Base-by-base conservation (phyloP, 1,140 invertebrate species). In the Bilobella aurantiaca region DNA sequence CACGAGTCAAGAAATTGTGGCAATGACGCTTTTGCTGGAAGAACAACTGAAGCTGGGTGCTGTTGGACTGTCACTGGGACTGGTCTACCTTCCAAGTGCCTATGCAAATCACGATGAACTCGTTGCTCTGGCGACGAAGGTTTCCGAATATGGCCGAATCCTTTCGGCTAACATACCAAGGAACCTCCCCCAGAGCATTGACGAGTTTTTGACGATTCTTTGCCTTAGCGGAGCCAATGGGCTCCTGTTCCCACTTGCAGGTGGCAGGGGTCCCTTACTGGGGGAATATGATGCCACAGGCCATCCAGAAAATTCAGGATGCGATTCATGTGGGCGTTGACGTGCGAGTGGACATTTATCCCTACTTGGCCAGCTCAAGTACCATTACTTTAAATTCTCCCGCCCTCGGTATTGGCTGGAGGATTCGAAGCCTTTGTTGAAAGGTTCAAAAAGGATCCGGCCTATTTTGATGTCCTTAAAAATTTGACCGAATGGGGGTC, bases 331-430 rank as follows among this genome's bases (percentile, higher is more conserved):
- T 68, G 31, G 58, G 58, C 1, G 65, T 71, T 49, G 69, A 71
- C 34, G 58, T 71, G 21, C 56, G 62, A 12, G 64, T 71, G 16
- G 69, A 71, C 29, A 71, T 71, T 66, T 71, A 71, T 42, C 69
- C 69, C 1, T 71, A 71, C 47, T 30, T 68, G 5, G 69, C 69
- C 16, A 66, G 69, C 2, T 68, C 66, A 1, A 60, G 42, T 14
- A 71, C 69, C 34, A 71, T 71, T 64, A n/a, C 56, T 71, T 3
- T 66, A 71, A 49, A 3, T 71, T 1, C 49, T 71, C 1, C 69
- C 69, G 1, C 69, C 69, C 1, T 71, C 69, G n/a, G 37, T 66
- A 0, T 56, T 64, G 64, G 8, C 64, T 14, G 60, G 62, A 16
- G 69, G 69, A 32, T 61, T 71, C 23, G 34, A 60, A 21, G 64